Evolutionary conservation across 2,888 invertebrate species (phyloP).

Genomic region (Baccha elongata): DNA sequence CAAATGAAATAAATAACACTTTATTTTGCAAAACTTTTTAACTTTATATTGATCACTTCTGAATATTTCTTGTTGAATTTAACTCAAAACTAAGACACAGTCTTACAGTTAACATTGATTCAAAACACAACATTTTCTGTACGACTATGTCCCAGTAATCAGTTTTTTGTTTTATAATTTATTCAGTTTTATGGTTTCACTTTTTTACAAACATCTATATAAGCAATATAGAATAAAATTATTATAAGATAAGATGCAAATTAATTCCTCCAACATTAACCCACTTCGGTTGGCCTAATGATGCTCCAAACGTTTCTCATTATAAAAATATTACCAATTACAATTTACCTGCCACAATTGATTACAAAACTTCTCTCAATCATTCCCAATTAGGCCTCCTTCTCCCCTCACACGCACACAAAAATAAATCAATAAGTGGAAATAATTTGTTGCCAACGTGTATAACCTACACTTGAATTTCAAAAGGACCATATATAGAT

Average conservation of each 20-base stretch:
- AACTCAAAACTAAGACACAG: conserved; percentile 82
- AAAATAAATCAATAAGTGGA: conserved; percentile 47
- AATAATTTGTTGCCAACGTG: conserved; percentile 35
- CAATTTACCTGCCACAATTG: conserved; percentile 22
- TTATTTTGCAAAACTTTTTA: no score
- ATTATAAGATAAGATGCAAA: conserved; percentile 8
- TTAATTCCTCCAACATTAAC: background rate
- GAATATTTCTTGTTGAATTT: conserved; percentile 73
- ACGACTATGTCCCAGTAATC: conserved; percentile 82
- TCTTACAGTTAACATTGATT: conserved; percentile 83
- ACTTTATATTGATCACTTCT: background rate
- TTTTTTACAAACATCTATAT: conserved; percentile 6
- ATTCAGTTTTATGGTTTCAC: conserved; percentile 1
- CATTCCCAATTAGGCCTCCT: conserved; percentile 6
- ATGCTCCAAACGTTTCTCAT: conserved; percentile 3
- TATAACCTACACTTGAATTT: conserved; percentile 12
- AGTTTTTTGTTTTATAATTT: conserved; percentile 70
- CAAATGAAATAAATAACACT: no score
- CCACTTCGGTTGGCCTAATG: conserved; percentile 11
- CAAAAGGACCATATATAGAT: conserved; percentile 7
- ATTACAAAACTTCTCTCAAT: conserved; percentile 38
- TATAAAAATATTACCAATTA: conserved; percentile 20
- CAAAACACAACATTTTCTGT: conserved; percentile 83
- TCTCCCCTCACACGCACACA: background rate
- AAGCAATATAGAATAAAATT: conserved; percentile 3